Percentiles rank a stretch among this genome's conserved stretches.
Evolutionary conservation across 2,113 vertebrate genomes (phyloP).

Genomic region (Microcebus jonahi): DNA sequence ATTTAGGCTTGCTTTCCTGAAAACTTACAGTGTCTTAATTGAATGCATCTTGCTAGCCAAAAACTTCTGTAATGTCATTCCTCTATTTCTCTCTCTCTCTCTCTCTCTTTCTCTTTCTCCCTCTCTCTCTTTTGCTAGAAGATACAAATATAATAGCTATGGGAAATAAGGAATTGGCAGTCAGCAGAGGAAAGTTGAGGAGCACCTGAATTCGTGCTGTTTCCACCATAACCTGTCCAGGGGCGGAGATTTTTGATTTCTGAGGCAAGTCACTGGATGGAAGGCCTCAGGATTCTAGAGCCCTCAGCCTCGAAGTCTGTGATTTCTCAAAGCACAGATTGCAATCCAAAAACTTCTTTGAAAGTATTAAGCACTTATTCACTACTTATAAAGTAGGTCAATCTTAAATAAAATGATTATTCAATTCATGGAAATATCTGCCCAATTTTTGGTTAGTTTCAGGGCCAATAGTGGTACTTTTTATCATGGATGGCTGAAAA

Average conservation of each 20-base stretch:
- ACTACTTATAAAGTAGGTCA: not conserved
- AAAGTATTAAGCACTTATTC: not conserved
- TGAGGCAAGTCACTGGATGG: not conserved
- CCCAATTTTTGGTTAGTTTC: conserved; percentile 38
- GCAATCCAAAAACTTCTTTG: not conserved
- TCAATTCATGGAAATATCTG: not conserved
- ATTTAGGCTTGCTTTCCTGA: not conserved
- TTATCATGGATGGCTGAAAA: not conserved
- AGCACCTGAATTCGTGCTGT: not conserved
- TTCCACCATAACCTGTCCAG: not conserved
- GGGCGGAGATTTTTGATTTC: not conserved
- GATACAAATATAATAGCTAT: not conserved
- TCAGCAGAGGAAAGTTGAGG: not conserved
- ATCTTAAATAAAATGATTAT: not conserved
- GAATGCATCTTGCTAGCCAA: not conserved
- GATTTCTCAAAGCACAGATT: not conserved
- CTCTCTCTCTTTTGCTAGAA: not conserved
- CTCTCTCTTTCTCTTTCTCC: not conserved
- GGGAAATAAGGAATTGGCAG: not conserved
- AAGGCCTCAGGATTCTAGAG: not conserved
- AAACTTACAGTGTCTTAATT: not conserved
- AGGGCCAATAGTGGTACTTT: not conserved
- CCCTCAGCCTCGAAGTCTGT: not conserved
- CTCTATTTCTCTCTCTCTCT: not conserved
- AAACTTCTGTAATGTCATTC: not conserved